Percentiles rank a stretch among this genome's conserved stretches.
Evolutionary conservation across 2,113 vertebrate genomes (phyloP).

Genomic region (Porphyrio hochstetteri): DNA sequence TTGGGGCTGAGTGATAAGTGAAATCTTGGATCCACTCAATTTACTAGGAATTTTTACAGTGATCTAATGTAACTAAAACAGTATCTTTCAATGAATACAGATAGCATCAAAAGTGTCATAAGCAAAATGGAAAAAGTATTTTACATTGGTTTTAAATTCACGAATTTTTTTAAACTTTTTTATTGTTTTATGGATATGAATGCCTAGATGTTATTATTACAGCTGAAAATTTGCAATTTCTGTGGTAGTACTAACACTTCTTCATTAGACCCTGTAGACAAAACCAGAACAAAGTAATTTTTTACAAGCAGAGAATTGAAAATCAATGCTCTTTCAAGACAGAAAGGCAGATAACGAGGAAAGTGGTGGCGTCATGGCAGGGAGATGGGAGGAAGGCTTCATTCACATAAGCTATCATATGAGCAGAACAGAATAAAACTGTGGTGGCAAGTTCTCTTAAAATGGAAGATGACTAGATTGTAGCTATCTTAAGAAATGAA

Average conservation of each 20-base stretch:
- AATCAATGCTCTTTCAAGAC: neutral
- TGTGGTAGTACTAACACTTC: neutral
- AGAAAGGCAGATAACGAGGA: neutral
- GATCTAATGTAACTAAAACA: neutral
- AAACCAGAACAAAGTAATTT: neutral
- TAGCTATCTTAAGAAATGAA: conserved; percentile 1
- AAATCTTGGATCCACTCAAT: neutral
- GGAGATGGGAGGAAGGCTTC: neutral
- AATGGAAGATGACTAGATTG: neutral
- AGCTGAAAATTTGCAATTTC: neutral
- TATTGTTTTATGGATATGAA: neutral
- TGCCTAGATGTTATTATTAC: neutral
- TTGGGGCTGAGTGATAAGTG: neutral
- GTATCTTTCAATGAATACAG: neutral
- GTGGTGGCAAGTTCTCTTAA: neutral
- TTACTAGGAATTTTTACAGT: neutral
- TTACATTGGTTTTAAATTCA: neutral
- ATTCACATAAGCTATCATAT: neutral
- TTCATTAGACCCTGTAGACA: neutral
- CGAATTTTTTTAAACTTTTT: too few relatives aligned
- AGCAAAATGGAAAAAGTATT: neutral
- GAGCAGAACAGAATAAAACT: neutral
- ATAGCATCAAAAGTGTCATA: neutral
- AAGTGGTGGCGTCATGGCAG: neutral
- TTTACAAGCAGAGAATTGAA: neutral